phyloP scores from a whole-genome alignment of 1,140 invertebrate genomes.

The Drosophila elegans region DNA sequence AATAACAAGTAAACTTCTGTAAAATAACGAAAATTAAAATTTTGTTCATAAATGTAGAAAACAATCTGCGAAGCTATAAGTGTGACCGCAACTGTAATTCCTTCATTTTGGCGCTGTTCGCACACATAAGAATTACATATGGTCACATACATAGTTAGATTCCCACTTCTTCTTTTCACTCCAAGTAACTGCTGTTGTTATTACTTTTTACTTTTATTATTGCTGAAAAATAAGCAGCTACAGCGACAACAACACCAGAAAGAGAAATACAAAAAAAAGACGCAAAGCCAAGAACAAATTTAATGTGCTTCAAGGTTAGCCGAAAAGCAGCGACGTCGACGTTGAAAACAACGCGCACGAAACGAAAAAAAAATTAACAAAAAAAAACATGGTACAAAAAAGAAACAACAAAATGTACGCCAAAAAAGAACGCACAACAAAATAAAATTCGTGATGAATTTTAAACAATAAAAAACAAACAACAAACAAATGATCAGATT shows the following conservation, averaged over 20 bases:
- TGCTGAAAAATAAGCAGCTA: conserved; percentile 33
- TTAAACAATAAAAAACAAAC: conserved; percentile 76
- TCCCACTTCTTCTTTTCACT: conserved; percentile 13
- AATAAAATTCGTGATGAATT: conserved; percentile 81
- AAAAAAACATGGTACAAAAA: conserved; percentile 23
- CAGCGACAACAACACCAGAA: conserved; percentile 27
- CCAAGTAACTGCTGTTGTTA: conserved; percentile 28
- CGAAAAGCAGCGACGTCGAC: conserved; percentile 38
- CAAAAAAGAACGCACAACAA: conserved; percentile 61
- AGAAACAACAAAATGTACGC: conserved; percentile 35
- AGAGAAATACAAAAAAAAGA: conserved; percentile 23
- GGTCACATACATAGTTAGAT: conserved; percentile 41
- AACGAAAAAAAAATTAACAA: conserved; percentile 26
- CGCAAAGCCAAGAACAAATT: conserved; percentile 53
- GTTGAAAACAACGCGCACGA: conserved; percentile 22
- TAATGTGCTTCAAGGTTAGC: conserved; percentile 79
- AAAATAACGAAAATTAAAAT: not conserved
- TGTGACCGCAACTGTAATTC: conserved; percentile 5
- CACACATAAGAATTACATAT: not conserved
- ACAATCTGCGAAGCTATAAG: not conserved
- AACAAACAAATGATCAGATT: conserved; percentile 55
- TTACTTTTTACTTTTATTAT: conserved; percentile 28
- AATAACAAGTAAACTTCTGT: no score
- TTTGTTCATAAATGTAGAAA: not conserved
- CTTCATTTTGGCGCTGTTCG: not conserved